A percentile compares a stretch with the other conserved stretches of the same genome.
These are phyloP conservation scores for Rhipidura dahli DNA, from an alignment of 2,113 vertebrate genomes.

Conservation along the genomic window DNA sequence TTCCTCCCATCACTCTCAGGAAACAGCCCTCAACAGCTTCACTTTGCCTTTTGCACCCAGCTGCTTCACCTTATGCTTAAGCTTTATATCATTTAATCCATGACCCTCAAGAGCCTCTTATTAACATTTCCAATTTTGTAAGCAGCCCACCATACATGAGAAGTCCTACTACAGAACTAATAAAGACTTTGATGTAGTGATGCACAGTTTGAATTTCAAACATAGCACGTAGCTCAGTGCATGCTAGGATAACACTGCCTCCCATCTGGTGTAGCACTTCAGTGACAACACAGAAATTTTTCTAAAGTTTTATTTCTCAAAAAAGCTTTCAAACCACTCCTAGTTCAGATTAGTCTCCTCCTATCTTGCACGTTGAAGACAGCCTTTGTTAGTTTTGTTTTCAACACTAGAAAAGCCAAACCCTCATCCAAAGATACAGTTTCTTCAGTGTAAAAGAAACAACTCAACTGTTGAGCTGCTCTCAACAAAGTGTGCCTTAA, in stretches of 20 bases:
- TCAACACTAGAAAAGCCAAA: neutral
- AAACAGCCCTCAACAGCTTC: neutral
- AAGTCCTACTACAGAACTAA: neutral
- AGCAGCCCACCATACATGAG: neutral
- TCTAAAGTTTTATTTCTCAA: neutral
- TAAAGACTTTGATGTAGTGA: neutral
- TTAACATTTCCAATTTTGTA: neutral
- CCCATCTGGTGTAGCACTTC: neutral
- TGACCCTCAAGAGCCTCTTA: neutral
- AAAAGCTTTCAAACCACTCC: neutral
- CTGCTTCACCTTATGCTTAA: neutral
- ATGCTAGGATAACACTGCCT: neutral
- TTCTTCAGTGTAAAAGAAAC: neutral
- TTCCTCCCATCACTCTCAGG: neutral
- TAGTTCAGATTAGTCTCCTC: neutral
- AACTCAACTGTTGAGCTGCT: neutral
- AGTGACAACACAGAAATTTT: neutral
- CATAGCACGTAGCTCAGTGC: neutral
- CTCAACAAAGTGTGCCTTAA: neutral
- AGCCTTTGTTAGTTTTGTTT: neutral
- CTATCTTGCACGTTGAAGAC: neutral
- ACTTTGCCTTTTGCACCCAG: neutral
- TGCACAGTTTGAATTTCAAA: neutral
- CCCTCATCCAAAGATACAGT: neutral
- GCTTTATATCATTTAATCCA: rapidly evolving